A percentile compares a stretch with the other conserved stretches of the same genome.
Evolutionary conservation across 2,888 invertebrate species (phyloP).

Genomic region (Cepaea hortensis): DNA sequence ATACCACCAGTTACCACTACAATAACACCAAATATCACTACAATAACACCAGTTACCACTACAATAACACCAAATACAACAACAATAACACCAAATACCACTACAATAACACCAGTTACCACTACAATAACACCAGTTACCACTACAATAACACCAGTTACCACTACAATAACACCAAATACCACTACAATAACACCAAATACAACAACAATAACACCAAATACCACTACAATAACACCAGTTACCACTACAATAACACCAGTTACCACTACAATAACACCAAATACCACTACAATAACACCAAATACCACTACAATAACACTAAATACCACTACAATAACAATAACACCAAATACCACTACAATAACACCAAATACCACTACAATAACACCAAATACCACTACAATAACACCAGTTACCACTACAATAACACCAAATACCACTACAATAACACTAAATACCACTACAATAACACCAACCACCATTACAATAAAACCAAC

Average conservation of each 20-base stretch:
- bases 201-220: too few species aligned
- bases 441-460: background rate
- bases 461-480: background rate
- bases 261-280: too few species aligned
- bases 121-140: background rate
- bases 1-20: background rate
- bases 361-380: background rate
- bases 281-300: too few species aligned
- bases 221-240: too few species aligned
- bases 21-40: background rate
- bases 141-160: background rate
- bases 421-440: background rate
- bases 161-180: background rate
- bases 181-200: background rate
- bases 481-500: background rate
- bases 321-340: background rate
- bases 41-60: background rate
- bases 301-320: too few species aligned
- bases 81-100: background rate
- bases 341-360: background rate
- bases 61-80: background rate
- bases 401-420: background rate
- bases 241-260: too few species aligned
- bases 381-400: background rate
- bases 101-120: background rate